Evolutionary conservation across 1,140 invertebrate genomes (phyloP), one percentile per base, ranked within the genome.

Genomic region (Coboldia fuscipes): DNA sequence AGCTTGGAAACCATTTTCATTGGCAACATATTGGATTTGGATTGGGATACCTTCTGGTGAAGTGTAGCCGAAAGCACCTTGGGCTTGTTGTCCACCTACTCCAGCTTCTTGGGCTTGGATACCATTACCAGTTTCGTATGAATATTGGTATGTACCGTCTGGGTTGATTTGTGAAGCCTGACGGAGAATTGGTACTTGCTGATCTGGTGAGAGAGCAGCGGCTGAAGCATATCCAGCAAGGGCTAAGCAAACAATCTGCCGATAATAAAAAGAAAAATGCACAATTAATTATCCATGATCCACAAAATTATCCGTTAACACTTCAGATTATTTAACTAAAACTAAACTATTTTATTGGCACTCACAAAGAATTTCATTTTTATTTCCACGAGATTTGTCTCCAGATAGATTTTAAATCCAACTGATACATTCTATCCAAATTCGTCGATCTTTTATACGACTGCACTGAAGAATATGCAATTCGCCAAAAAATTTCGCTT

Each of bases 41-140:
- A 30, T 30, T 6, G 29, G 29, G 7, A 8, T 12, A 7, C 29
- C 29, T 10, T 30, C 29, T 7, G 9, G 9, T 10, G 9, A 9
- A 8, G 14, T 15, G 9, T 15, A 30, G 7, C 77, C 77, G 12
- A 67, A 60, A 0, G 72, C 73, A 2, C 67, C 60, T 27, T 69
- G 61, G 1, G 65, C 63, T 40, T 68, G 62, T 32, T 55, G 53
- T 9, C 61, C 59, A 13, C 9, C 58, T 36, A 60, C 29, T n/a
- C 29, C 29, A 7, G 12, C 5, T 15, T 30, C 29, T n/a, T 30
- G 9, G 15, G 13, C 29, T n/a, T 12, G 7, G 12, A 30, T 30
- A 7, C 29, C 29, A 16, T 30, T 30, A 30, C 7, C 12, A 13
- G 73, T 70, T 51, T 79, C 65, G 64, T 53, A 53, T 40, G 51